phyloP scores from a whole-genome alignment of 2,113 vertebrate species.

The Laticauda colubrina region DNA sequence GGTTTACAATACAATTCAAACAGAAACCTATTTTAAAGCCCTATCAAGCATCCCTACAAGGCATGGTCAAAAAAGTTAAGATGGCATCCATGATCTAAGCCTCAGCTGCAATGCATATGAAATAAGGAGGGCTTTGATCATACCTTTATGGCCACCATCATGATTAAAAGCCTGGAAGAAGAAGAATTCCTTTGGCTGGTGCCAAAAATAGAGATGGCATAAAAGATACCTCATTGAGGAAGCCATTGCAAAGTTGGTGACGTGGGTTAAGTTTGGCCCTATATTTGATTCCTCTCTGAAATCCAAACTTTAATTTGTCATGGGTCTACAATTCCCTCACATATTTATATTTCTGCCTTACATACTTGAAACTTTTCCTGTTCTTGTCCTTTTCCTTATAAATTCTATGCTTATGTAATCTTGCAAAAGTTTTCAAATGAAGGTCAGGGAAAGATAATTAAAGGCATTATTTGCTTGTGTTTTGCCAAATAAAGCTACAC shows the following conservation, averaged over 20 bases:
- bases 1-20: neutral
- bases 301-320: neutral
- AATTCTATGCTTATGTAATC: neutral
- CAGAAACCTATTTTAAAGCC: neutral
- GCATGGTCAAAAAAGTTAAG: neutral
- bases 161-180: neutral
- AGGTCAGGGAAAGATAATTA: neutral
- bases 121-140: neutral
- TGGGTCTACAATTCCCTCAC: neutral
- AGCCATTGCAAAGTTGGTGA: neutral
- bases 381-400: neutral
- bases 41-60: neutral
- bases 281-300: neutral
- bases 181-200: neutral
- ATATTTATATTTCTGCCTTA: neutral
- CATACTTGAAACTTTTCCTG: neutral
- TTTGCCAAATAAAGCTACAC: neutral
- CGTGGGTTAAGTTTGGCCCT: neutral
- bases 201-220: neutral
- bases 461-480: neutral
- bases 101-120: neutral
- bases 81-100: neutral
- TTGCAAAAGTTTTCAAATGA: neutral
- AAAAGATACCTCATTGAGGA: neutral
- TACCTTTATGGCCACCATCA: neutral